Base-by-base conservation (phyloP, 2,888 invertebrate species). In the Idaea straminata region DNA sequence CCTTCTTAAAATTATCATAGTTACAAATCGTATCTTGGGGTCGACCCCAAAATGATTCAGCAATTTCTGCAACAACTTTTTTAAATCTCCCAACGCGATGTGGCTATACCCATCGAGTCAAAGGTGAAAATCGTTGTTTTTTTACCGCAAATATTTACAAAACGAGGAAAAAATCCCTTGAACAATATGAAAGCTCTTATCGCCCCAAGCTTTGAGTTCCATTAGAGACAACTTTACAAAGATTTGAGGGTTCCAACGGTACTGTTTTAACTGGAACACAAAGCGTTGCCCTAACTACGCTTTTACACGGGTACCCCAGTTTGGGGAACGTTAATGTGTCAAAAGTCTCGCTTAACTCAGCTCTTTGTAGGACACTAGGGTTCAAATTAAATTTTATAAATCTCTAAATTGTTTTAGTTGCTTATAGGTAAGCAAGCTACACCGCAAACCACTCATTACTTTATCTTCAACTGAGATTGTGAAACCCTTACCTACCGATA, bases 191-290 rank as follows among this genome's bases (percentile, higher is more conserved):
- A 88, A 87, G 86, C 88, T 84, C 86, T 89, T 86, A 83, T 84
- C 83, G 84, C 86, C 82, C 80, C 75, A 77, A 80, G 85, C 86
- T 79, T 77, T 79, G 83, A 77, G 86, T 82, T 85, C 85, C 88
- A 88, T 90, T 89, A 89, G 83, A 84, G 85, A 86, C 88, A 25
- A 89, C 91, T 90, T 89, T 82, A 85, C 83, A 81, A 78, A 83
- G 84, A 85, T 88, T 89, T 78, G 84, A 89, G 88, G 83, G 85
- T 83, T 81, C 75, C 80, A 76, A 78, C 78, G 83, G 81, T 82
- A 82, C 82, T 77, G 77, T 81, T 79, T 76, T 74, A 75, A 81
- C 83, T 83, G 83, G 79, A 80, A 79, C 80, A 77, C 74, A 72
- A 72, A 77, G 84, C 80, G 77, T 84, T 78, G 81, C 75, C 70